Evolutionary conservation across 2,797 vertebrate genomes (phyloP).

Genomic region (Ambastaia sidthimunki): DNA sequence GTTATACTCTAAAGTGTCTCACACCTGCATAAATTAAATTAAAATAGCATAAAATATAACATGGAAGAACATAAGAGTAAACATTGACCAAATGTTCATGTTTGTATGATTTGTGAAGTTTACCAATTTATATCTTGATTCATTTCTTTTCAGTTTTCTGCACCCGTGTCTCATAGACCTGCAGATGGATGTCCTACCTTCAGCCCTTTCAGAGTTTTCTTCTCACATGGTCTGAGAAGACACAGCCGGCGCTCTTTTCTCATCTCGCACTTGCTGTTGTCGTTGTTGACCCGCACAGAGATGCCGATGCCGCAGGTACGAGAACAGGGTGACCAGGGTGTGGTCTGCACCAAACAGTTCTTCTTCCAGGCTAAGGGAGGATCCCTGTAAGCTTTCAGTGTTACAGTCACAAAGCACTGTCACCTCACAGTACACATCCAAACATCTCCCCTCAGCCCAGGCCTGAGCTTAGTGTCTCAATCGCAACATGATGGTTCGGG

Average conservation of each 20-base stretch:
- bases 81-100: too few species aligned
- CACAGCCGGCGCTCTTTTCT: conserved; percentile 89
- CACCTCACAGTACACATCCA: conserved; percentile 57
- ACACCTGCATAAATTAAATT: too few species aligned
- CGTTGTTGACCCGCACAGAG: conserved; percentile 89
- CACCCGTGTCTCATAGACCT: background rate
- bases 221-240: conserved; percentile 87
- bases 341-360: conserved; percentile 91
- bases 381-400: conserved; percentile 90
- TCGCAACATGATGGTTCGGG: too few species aligned
- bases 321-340: conserved; percentile 92
- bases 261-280: conserved; percentile 92
- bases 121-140: background rate
- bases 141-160: background rate
- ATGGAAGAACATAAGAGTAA: too few species aligned
- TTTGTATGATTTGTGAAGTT: background rate
- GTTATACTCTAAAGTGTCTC: too few species aligned
- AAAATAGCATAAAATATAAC: too few species aligned
- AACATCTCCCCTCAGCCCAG: conserved; percentile 14
- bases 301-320: conserved; percentile 91
- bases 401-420: conserved; percentile 74
- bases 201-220: conserved; percentile 72
- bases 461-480: background rate
- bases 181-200: conserved; percentile 78
- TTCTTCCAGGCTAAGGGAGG: conserved; percentile 91